phyloP scores from a whole-genome alignment of 2,888 invertebrate species.

The Allacma fusca region DNA sequence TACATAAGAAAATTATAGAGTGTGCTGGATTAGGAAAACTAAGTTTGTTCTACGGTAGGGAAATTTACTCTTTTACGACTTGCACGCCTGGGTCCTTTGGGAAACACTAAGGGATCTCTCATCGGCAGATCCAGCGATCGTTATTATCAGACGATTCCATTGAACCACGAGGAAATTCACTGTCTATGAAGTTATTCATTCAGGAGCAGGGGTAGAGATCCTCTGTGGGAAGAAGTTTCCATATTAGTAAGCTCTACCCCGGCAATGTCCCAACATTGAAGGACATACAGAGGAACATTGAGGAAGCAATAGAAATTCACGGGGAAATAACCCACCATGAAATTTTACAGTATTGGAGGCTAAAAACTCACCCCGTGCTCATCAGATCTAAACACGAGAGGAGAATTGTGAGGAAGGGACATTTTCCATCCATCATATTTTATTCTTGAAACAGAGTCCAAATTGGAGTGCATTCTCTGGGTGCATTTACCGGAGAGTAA shows the following conservation, averaged over 20 bases:
- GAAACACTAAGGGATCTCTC: slow-evolving; percentile 16
- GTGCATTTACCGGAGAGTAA: slow-evolving; percentile 21
- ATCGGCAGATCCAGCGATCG: slow-evolving; percentile 16
- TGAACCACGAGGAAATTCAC: slow-evolving; percentile 9
- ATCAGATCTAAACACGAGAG: slow-evolving; percentile 7
- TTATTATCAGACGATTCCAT: slow-evolving; percentile 11
- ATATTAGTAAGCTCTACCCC: not conserved
- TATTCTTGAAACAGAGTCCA: slow-evolving; percentile 21
- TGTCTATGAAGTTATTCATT: slow-evolving; percentile 5
- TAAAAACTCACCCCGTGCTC: slow-evolving; percentile 13
- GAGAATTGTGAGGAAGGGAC: not conserved
- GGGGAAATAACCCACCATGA: slow-evolving; percentile 15
- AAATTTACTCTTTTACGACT: slow-evolving; percentile 2
- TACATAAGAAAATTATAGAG: too few species aligned
- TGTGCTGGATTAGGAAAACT: not conserved
- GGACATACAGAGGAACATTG: not conserved
- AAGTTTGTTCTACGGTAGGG: slow-evolving; percentile 2
- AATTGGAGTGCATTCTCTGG: slow-evolving; percentile 14
- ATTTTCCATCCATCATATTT: slow-evolving; percentile 38
- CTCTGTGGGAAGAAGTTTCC: slow-evolving; percentile 16
- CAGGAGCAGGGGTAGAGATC: slow-evolving; percentile 4
- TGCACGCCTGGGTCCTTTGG: not conserved
- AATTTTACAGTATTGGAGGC: slow-evolving; percentile 4
- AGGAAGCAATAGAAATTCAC: slow-evolving; percentile 12
- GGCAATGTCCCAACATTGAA: not conserved